Conservation (phyloP, 2,113 vertebrate species). For the Murina feae region DNA sequence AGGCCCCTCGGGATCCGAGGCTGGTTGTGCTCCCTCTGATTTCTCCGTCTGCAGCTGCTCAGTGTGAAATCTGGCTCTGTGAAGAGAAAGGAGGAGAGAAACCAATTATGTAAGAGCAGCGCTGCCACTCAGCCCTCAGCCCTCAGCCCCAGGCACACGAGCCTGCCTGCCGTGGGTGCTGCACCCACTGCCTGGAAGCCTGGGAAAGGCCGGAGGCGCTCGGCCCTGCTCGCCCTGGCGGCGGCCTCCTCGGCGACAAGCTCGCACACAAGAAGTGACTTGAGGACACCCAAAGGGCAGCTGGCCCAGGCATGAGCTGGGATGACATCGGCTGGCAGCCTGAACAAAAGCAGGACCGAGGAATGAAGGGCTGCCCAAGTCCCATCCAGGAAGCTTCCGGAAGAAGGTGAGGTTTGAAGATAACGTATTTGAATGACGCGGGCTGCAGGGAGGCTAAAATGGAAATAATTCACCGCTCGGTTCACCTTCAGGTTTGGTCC, state of each 20-base stretch:
- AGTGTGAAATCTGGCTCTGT: slow-evolving; percentile 72
- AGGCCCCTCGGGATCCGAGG: slow-evolving; percentile 57
- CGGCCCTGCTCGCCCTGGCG: not conserved
- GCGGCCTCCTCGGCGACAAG: not conserved
- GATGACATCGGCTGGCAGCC: not conserved
- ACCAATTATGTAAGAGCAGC: slow-evolving; percentile 67
- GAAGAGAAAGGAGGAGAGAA: slow-evolving; percentile 73
- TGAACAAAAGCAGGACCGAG: not conserved
- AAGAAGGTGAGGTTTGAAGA: not conserved
- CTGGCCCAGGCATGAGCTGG: not conserved
- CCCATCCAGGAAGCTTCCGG: not conserved
- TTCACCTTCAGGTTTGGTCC: not conserved
- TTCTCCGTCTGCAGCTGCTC: slow-evolving; percentile 73
- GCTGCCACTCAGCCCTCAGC: slow-evolving; percentile 70
- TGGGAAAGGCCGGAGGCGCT: not conserved
- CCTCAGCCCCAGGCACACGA: not conserved
- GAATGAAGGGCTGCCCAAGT: not conserved
- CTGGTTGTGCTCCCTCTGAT: slow-evolving; percentile 66
- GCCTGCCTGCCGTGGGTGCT: not conserved
- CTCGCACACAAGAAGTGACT: not conserved
- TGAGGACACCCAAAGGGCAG: not conserved
- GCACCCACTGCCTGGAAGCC: not conserved
- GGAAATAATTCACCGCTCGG: not conserved
- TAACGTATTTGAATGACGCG: not conserved
- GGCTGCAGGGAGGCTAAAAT: not conserved